Evolutionary conservation across 2,113 vertebrate species (phyloP), one percentile per base, ranked within the genome.

Genomic region (Aviceda subcristata): DNA sequence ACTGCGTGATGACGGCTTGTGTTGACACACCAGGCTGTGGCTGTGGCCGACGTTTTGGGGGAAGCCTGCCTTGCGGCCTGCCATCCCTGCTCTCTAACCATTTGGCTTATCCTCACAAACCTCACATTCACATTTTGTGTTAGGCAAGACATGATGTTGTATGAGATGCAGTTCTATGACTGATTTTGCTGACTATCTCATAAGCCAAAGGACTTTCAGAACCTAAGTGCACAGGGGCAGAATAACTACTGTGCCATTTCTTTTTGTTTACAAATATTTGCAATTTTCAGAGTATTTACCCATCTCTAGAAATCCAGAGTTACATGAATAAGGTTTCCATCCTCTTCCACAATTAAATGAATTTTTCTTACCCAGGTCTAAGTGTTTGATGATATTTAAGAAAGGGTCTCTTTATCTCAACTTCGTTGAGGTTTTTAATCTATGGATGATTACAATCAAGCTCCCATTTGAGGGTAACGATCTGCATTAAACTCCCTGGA

Each of bases 131-230:
- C 72, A 8, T 46, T 71, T 43, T 53, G 21, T 68, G 27, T 74
- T 51, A 67, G 60, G 46, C 59, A 86, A 51, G 45, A 34, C 6
- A 2, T 19, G 46, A 27, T 36, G 30, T 24, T 62, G 30, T 43
- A 18, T 20, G 71, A 80, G 83, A 38, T 72, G 43, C 12, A 79
- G 23, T 45, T 83, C 73, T 62, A 1, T 30, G 59, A 46, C 38
- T 3, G 0, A 21, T 81, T n/a, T 73, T 51, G 26, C 62, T 66
- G 39, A 64, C 1, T 8, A 6, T 48, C 46, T 92, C 34, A 14
- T n/a, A 64, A 82, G 10, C n/a, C 34, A 41, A 85, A 94, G 27
- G 51, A 71, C 85, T 88, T 84, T 48, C 69, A 85, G 48, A 84
- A 66, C 26, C n/a, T 56, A 27, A 38, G 20, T 22, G 9, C 16